Evolutionary conservation across 2,113 vertebrate species (phyloP), one percentile per base, ranked within the genome.

Genomic region (Siniperca chuatsi): DNA sequence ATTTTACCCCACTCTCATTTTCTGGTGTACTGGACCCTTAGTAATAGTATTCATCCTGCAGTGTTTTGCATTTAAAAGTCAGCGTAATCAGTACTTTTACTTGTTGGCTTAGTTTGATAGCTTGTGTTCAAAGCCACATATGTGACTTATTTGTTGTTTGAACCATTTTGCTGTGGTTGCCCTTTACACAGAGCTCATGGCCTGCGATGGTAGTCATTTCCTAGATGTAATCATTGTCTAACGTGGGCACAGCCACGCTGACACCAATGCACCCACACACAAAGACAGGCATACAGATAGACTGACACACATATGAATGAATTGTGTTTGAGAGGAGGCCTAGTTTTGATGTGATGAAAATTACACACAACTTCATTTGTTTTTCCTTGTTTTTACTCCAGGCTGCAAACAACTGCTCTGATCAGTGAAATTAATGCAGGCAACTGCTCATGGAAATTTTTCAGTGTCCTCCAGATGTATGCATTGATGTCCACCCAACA

Each of bases 291-390:
- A 13, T 7, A 18, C 8, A 58, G 50, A 57, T 29, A 48, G 8
- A 35, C 2, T 3, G 4, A 33, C 46, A 74, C 7, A 33, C 42
- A 11, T 8, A 46, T 6, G 33, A 44, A 42, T 52, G 33, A 44
- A 40, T 48, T 37, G 25, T 62, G 15, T 87, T 79, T 54, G 7
- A 79, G 60, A 78, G 23, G 37, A 54, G 35, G 33, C 9, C 35
- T 11, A 74, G 40, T 79, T 74, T 57, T 72, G 71, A 75, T 68
- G 29, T 72, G n/a, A 73, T 64, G 46, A 25, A 70, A 67, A 70
- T 83, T 33, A 78, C n/a, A 42, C 15, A 70, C 66, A 35, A 62
- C 55, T 66, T 44, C 25, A 46, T 66, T 50, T 71, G 48, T 66
- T 77, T 78, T 79, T 44, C 23, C 52, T 8, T 77, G 42, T 73